Conservation (phyloP, 2,113 vertebrate species). For the Dicrurus megarhynchus region DNA sequence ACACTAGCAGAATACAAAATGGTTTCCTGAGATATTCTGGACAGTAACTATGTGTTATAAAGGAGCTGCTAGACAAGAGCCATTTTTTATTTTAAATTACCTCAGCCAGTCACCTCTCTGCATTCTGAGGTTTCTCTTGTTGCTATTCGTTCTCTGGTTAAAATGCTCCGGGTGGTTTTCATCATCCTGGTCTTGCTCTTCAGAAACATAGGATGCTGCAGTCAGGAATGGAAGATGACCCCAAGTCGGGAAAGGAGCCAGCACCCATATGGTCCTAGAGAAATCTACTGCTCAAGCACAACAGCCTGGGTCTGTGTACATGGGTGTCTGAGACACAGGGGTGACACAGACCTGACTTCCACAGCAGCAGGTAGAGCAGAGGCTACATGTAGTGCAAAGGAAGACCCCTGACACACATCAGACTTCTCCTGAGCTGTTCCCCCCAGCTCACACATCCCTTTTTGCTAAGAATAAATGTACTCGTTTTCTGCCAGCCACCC, state of each 20-base stretch:
- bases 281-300: neutral
- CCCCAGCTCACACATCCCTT: neutral
- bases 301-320: accelerated
- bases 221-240: neutral
- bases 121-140: slow-evolving; percentile 6
- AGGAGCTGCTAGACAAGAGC: slow-evolving; percentile 46
- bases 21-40: slow-evolving; percentile 45
- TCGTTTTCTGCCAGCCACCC: neutral
- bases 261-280: neutral
- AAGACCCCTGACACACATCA: neutral
- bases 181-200: neutral
- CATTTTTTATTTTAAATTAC: slow-evolving; percentile 63
- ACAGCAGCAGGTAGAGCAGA: neutral
- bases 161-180: neutral
- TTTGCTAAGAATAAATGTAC: neutral
- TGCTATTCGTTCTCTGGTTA: neutral
- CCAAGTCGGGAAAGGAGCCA: neutral
- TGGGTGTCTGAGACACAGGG: neutral
- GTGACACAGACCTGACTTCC: neutral
- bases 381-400: accelerated
- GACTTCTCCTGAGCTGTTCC: neutral
- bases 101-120: slow-evolving; percentile 18
- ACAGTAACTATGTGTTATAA: slow-evolving; percentile 42
- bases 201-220: neutral
- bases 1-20: slow-evolving; percentile 53